phyloP scores from a whole-genome alignment of 1,140 invertebrate genomes.

The Anagrus nilaparvatae region DNA sequence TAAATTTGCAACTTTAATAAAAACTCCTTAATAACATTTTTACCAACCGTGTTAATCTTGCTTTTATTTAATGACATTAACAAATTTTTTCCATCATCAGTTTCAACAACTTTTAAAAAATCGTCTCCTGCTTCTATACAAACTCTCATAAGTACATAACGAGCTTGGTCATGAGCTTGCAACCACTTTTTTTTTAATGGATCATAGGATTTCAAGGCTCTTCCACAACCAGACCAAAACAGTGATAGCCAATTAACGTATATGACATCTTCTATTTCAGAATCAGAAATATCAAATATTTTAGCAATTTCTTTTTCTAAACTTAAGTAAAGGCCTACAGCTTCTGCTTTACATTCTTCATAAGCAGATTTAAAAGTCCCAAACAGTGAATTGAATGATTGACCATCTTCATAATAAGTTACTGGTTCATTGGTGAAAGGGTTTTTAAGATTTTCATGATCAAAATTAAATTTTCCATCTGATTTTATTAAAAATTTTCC shows the following conservation, averaged over 20 bases:
- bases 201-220: conserved; percentile 85
- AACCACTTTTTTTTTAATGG: conserved; percentile 79
- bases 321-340: conserved; percentile 79
- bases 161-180: conserved; percentile 77
- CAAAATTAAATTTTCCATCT: conserved; percentile 72
- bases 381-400: conserved; percentile 89
- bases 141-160: conserved; percentile 80
- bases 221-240: conserved; percentile 73
- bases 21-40: conserved; percentile 70
- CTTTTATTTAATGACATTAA: conserved; percentile 63
- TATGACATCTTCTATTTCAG: conserved; percentile 68
- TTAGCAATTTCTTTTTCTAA: conserved; percentile 67
- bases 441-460: conserved; percentile 62
- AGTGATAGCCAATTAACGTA: conserved; percentile 90
- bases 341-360: conserved; percentile 93
- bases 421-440: conserved; percentile 60
- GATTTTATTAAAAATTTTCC: conserved; percentile 80
- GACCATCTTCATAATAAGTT: conserved; percentile 67
- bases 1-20: conserved; percentile 67
- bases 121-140: conserved; percentile 76
- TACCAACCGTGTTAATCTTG: conserved; percentile 76
- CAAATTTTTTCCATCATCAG: conserved; percentile 68
- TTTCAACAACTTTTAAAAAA: conserved; percentile 66
- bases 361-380: conserved; percentile 77
- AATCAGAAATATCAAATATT: conserved; percentile 76